A percentile compares a stretch with the other conserved stretches of the same genome.
phyloP scores from a whole-genome alignment of 2,113 vertebrate species.

The Anthoscopus minutus region DNA sequence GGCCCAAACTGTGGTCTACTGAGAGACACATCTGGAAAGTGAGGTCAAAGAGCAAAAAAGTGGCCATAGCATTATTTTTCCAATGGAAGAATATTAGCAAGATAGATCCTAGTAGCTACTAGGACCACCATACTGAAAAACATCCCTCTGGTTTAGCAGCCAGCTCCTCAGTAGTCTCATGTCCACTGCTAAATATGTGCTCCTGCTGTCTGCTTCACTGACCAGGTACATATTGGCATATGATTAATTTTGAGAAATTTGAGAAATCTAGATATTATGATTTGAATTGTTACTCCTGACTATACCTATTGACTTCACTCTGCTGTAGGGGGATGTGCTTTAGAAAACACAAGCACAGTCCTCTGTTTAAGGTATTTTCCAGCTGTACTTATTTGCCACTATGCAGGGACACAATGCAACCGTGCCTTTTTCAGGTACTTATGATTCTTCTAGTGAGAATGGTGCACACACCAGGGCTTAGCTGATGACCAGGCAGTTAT shows the following conservation, averaged over 20 bases:
- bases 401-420: neutral
- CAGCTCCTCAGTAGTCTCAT: neutral
- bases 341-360: neutral
- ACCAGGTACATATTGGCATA: neutral
- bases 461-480: neutral
- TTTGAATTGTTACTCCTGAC: neutral
- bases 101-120: neutral
- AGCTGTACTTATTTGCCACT: neutral
- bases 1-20: neutral
- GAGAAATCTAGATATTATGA: neutral
- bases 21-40: neutral
- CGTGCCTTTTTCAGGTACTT: neutral
- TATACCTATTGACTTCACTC: neutral
- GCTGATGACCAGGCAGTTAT: neutral
- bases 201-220: neutral
- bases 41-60: neutral
- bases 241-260: neutral
- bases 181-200: neutral
- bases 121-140: neutral
- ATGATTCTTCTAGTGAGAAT: neutral
- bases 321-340: neutral
- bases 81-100: neutral
- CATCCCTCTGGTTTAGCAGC: neutral
- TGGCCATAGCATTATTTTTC: neutral
- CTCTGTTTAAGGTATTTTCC: neutral